Percentiles rank a stretch among this genome's conserved stretches.
These are phyloP conservation scores for Ceriagrion tenellum DNA, from an alignment of 2,888 invertebrate species.

Conservation along the genomic window DNA sequence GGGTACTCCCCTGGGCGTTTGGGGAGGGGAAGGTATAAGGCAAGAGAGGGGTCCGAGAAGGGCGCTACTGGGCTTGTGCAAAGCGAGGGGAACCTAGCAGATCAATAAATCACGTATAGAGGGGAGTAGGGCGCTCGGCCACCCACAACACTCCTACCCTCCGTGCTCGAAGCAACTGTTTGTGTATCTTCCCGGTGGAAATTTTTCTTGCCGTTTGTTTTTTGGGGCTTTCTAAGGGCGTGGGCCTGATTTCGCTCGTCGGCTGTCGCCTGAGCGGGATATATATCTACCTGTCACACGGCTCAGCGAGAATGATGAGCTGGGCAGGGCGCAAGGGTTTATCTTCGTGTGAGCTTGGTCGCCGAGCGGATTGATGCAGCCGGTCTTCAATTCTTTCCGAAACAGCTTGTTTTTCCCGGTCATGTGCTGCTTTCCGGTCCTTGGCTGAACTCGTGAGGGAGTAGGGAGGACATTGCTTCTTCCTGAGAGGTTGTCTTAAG, in stretches of 20 bases:
- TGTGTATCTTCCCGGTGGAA: neutral
- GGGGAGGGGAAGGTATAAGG: neutral
- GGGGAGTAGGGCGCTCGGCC: constrained; percentile 47
- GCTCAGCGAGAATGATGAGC: constrained; percentile 22
- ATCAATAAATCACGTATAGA: constrained; percentile 65
- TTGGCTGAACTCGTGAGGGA: neutral
- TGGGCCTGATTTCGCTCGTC: neutral
- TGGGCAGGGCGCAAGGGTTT: constrained; percentile 19
- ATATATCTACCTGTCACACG: neutral
- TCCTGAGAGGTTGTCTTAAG: neutral
- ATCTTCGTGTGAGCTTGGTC: neutral
- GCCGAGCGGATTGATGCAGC: neutral
- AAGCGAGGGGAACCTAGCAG: constrained; percentile 53
- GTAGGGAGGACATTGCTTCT: neutral
- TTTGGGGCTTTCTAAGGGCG: neutral
- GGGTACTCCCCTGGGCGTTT: neutral
- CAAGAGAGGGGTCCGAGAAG: neutral
- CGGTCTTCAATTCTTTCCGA: constrained; percentile 1
- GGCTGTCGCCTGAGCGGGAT: neutral
- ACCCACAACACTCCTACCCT: constrained; percentile 2
- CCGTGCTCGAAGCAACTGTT: constrained; percentile 4
- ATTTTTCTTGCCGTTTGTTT: neutral
- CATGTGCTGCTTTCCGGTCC: neutral
- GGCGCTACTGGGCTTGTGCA: constrained; percentile 41
- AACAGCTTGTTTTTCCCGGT: neutral